Base-by-base conservation (phyloP, 2,888 invertebrate species). In the Amphipyra berbera region DNA sequence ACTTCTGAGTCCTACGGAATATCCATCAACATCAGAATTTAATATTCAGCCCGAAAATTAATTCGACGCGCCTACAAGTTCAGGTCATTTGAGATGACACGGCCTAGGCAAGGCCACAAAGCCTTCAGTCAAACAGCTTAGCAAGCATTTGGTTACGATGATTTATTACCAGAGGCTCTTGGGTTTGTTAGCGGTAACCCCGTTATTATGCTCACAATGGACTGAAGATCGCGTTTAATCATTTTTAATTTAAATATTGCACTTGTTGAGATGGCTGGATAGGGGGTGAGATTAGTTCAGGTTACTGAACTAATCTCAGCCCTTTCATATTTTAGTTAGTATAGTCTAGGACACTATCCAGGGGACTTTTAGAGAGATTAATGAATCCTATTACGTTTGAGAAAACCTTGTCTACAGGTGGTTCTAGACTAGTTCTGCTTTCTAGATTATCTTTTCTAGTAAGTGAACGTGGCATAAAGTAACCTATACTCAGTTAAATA, bases 21-120 rank as follows among this genome's bases (percentile, higher is more conserved):
- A 10, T 30, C 38, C 5, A 46, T 55, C 14, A 40, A 15, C 15
- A 48, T 55, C 8, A 44, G 21, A 59, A 64, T 70, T 68, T 52
- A 64, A 64, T 64, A 52, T 59, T 55, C 41, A n/a, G 37, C 14
- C 8, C 35, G 37, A 30, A 55, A 64, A 70, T 73, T 62, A 66
- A 64, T 76, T 60, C 48, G 49, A 33, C 52, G 48, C 49, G 38
- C 46, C 53, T 47, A 15, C n/a, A 40, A 45, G 49, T 47, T 44
- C 42, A 59, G 62, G 50, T 62, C 66, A 48, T 64, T 68, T 71
- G 58, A 40, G 68, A 68, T 62, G 69, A 68, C 71, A 54, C 10
- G 42, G 53, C 14, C 56, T 37, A 60, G 71, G 52, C 65, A 53
- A 61, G 61, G 65, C 50, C 50, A 69, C 63, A 61, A 54, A 48